A percentile compares a stretch with the other conserved stretches of the same genome.
Conservation (phyloP, 2,797 vertebrate species). For the Pangasius sanitwongsei region DNA sequence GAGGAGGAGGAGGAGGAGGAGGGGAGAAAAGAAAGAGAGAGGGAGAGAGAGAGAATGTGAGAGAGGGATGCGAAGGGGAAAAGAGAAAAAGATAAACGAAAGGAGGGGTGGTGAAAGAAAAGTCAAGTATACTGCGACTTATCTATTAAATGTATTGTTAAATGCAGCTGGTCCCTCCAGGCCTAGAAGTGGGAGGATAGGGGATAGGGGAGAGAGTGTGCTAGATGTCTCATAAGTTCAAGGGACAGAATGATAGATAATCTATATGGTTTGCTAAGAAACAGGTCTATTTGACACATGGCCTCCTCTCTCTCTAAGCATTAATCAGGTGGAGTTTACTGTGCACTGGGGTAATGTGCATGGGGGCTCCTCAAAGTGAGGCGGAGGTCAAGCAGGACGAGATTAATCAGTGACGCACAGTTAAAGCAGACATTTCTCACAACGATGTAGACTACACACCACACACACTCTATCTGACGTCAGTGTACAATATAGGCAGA, state of each 20-base stretch:
- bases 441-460: neutral
- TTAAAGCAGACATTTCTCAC: slow-evolving; percentile 32
- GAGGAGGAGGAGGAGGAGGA: slow-evolving; percentile 38
- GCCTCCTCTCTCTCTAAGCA: slow-evolving; percentile 4
- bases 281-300: slow-evolving; percentile 32
- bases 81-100: slow-evolving; percentile 47
- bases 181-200: slow-evolving; percentile 74
- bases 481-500: neutral
- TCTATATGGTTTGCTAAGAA: slow-evolving; percentile 37
- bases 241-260: slow-evolving; percentile 75
- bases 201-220: slow-evolving; percentile 63
- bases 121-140: slow-evolving; percentile 92
- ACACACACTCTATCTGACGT: neutral
- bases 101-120: slow-evolving; percentile 81
- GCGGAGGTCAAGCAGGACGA: slow-evolving; percentile 84
- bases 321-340: slow-evolving; percentile 36
- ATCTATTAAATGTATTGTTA: slow-evolving; percentile 97
- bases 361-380: slow-evolving; percentile 81
- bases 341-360: slow-evolving; percentile 10
- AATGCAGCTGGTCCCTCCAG: slow-evolving; percentile 89
- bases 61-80: slow-evolving; percentile 18
- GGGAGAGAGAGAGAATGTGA: slow-evolving; percentile 1
- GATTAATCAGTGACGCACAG: slow-evolving; percentile 88
- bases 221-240: slow-evolving; percentile 83
- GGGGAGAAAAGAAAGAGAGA: slow-evolving; percentile 11